Conservation (phyloP, 2,888 invertebrate species). For the Dusona sp. region DNA sequence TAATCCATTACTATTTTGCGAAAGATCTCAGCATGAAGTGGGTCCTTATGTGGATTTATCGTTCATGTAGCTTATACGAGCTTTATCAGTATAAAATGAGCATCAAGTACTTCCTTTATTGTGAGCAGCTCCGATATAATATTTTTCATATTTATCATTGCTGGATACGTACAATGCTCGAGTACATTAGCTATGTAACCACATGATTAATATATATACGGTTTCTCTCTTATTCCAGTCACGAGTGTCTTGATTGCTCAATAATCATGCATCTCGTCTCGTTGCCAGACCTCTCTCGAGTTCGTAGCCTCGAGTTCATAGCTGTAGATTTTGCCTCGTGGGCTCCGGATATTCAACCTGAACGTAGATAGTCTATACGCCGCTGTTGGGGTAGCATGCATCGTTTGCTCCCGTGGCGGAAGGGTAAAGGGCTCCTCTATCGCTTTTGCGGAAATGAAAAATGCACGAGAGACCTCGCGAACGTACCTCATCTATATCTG, state of each 20-base stretch:
- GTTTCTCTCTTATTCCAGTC: slow-evolving; percentile 26
- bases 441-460: slow-evolving; percentile 62
- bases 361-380: slow-evolving; percentile 29
- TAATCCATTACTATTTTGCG: background rate
- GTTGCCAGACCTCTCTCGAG: slow-evolving; percentile 26
- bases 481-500: slow-evolving; percentile 21
- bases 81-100: too few relatives aligned
- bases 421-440: slow-evolving; percentile 46
- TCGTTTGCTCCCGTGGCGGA: slow-evolving; percentile 38
- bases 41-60: background rate
- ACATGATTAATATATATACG: slow-evolving; percentile 1
- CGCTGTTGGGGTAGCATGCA: slow-evolving; percentile 15
- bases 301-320: background rate
- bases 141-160: background rate
- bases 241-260: slow-evolving; percentile 41
- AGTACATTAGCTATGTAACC: background rate
- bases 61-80: too few relatives aligned
- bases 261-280: slow-evolving; percentile 56
- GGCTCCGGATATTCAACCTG: slow-evolving; percentile 46
- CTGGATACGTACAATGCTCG: slow-evolving; percentile 2
- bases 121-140: too few relatives aligned
- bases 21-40: background rate
- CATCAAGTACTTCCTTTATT: too few relatives aligned
- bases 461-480: slow-evolving; percentile 51
- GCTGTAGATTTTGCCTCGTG: slow-evolving; percentile 29